Conservation (phyloP, 2,797 vertebrate species). For the Karalla daura region DNA sequence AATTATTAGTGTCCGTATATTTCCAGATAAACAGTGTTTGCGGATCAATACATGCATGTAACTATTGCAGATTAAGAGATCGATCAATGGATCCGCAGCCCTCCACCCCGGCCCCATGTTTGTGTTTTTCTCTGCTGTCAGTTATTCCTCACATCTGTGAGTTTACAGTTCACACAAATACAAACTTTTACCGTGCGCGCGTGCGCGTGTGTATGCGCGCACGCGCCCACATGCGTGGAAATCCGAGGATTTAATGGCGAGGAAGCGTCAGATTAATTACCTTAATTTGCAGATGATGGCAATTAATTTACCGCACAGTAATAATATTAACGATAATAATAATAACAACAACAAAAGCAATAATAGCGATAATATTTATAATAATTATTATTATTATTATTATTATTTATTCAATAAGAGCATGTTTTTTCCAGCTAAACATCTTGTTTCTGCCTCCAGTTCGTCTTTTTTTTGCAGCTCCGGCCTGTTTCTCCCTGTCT, state of each 20-base stretch:
- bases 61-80: conserved; percentile 84
- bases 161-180: conserved; percentile 48
- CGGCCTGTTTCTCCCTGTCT: conserved; percentile 7
- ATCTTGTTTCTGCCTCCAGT: background rate
- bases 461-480: background rate
- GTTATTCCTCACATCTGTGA: conserved; percentile 73
- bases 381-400: background rate
- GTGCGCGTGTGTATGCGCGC: background rate
- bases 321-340: background rate
- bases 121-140: conserved; percentile 69
- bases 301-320: background rate
- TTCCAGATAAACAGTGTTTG: conserved; percentile 84
- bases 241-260: background rate
- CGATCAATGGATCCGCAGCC: conserved; percentile 77
- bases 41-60: conserved; percentile 83
- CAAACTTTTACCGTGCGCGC: conserved; percentile 43
- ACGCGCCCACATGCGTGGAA: background rate
- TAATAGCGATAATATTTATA: background rate
- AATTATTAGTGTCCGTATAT: conserved; percentile 81
- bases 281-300: background rate
- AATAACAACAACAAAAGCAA: background rate
- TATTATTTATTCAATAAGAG: background rate
- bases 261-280: background rate
- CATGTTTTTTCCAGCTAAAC: background rate
- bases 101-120: conserved; percentile 67